A percentile compares a stretch with the other conserved stretches of the same genome.
phyloP scores from a whole-genome alignment of 2,888 invertebrate species.

The Buathra laborator region DNA sequence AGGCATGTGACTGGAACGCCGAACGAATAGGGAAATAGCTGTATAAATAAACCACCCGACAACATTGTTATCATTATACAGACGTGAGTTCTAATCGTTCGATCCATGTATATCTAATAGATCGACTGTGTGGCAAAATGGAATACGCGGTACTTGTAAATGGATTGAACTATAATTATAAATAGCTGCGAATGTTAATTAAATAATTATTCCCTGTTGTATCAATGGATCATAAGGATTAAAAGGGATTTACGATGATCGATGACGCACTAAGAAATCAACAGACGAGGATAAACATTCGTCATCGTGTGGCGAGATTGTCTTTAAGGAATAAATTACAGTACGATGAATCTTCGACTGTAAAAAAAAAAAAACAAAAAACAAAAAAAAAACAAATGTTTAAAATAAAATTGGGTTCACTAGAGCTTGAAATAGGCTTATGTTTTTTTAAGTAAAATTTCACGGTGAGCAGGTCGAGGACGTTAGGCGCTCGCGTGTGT shows the following conservation, averaged over 20 bases:
- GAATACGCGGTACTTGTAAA: background rate
- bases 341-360: background rate
- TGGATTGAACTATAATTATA: background rate
- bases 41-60: conserved; percentile 4
- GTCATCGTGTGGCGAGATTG: background rate
- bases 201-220: conserved; percentile 2
- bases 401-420: background rate
- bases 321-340: background rate
- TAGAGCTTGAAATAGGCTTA: background rate
- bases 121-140: background rate
- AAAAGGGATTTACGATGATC: background rate
- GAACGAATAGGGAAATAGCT: conserved; percentile 4
- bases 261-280: conserved; percentile 15
- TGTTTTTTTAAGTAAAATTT: conserved; percentile 42
- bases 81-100: background rate
- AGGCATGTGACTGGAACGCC: conserved; percentile 25
- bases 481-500: conserved; percentile 11
- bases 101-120: background rate
- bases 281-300: conserved; percentile 5
- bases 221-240: background rate
- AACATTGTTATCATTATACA: background rate
- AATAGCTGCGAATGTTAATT: background rate
- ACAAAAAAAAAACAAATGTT: background rate
- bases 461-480: conserved; percentile 60
- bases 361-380: background rate